phyloP scores from a whole-genome alignment of 2,113 vertebrate species.

The Corydoras maculifer region DNA sequence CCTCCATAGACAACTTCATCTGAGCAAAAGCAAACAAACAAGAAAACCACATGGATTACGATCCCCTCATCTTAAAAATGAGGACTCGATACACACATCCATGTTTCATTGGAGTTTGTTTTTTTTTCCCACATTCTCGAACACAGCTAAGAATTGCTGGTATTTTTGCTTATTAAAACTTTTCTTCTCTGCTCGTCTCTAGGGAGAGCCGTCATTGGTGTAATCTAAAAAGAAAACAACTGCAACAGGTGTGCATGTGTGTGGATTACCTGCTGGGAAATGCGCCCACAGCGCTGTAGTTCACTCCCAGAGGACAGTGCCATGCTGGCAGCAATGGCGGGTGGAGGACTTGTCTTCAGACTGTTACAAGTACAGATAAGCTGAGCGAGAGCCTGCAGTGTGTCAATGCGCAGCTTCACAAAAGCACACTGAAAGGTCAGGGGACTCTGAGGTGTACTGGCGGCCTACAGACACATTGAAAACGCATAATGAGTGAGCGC shows the following conservation, averaged over 20 bases:
- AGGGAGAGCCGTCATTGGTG: too few relatives aligned
- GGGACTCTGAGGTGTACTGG: constrained; percentile 92
- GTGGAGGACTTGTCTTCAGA: constrained; percentile 94
- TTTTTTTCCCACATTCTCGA: too few relatives aligned
- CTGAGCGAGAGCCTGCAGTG: constrained; percentile 91
- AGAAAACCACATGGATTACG: too few relatives aligned
- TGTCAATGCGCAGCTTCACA: constrained; percentile 94
- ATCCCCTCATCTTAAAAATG: too few relatives aligned
- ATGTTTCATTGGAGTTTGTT: too few relatives aligned
- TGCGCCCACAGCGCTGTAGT: constrained; percentile 91
- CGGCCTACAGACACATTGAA: constrained; percentile 68
- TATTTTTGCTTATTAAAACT: too few relatives aligned
- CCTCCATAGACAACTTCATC: constrained; percentile 97
- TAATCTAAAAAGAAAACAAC: too few relatives aligned
- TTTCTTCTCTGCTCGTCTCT: too few relatives aligned
- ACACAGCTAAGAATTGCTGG: too few relatives aligned
- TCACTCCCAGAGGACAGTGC: constrained; percentile 88
- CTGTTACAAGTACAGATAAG: constrained; percentile 98
- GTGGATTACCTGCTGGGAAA: constrained; percentile 81
- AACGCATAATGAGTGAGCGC: neutral
- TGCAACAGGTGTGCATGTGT: too few relatives aligned
- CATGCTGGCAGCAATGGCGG: constrained; percentile 90
- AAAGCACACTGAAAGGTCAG: constrained; percentile 96
- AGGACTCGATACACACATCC: too few relatives aligned
- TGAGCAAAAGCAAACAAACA: constrained; percentile 43